Conservation (phyloP, 2,888 invertebrate genomes). For the Lucinisca nassula region DNA sequence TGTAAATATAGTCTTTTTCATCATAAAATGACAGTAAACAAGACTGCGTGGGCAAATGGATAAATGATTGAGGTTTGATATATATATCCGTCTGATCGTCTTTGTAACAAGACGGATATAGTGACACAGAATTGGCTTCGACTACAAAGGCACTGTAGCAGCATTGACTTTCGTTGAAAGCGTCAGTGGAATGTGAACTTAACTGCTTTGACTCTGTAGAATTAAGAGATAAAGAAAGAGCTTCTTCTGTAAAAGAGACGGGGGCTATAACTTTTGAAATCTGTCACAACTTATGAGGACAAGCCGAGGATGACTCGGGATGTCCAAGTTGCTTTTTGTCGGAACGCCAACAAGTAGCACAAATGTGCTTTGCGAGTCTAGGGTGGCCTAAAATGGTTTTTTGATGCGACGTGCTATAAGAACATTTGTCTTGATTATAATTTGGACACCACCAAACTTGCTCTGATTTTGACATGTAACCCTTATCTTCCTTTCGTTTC, state of each 20-base stretch:
- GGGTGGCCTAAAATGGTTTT: not conserved
- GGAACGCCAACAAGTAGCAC: not conserved
- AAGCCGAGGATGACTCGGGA: not conserved
- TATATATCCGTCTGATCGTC: not conserved
- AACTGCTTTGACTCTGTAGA: no score
- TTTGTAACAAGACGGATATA: no score
- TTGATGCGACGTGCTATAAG: not conserved
- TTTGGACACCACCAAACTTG: not conserved
- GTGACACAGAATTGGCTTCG: not conserved
- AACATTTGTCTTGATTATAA: not conserved
- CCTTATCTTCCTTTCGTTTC: not conserved
- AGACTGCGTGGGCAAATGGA: no score
- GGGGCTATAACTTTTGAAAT: not conserved
- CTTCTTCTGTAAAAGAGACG: no score
- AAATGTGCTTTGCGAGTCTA: not conserved
- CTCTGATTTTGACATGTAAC: not conserved
- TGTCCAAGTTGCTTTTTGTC: not conserved
- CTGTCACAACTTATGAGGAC: not conserved
- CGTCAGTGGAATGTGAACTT: no score
- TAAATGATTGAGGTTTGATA: not conserved
- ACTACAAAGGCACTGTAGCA: no score
- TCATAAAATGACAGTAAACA: not conserved
- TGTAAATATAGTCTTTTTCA: not conserved
- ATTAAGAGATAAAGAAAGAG: no score
- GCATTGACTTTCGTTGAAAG: no score